Base-by-base conservation (phyloP, 2,888 invertebrate genomes). In the Candidula unifasciata region DNA sequence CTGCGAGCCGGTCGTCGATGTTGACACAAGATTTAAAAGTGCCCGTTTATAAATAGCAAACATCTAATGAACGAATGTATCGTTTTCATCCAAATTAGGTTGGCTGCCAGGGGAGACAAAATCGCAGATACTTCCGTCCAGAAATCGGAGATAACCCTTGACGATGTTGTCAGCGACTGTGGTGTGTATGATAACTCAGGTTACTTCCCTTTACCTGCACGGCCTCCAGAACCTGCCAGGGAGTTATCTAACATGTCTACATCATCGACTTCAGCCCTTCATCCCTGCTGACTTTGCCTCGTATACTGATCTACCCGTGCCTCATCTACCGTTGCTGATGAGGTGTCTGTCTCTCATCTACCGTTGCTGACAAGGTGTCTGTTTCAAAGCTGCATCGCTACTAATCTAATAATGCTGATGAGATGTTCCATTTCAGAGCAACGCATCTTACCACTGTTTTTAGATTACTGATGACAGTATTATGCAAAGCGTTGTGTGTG, bases 181-280 rank as follows among this genome's bases (percentile, higher is more conserved):
- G 1, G 3, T 52, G 68, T 24, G 5, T 69, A 30, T 13, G 73
- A 73, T 10, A 79, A 64, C n/a, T 6, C 21, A 21, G 80, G 16
- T 13, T 71, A 60, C 73, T 10, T 10, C 24, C 37, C 21, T 30
- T 35, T 21, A 0, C 8, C 33, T 10, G 30, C 24, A 6, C 79
- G 74, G 8, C 80, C 79, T 1, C 24, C 60, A 1, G 84, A 80
- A 30, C 71, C 79, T 0, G 44, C 37, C 6, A 73, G 84, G 33
- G 84, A 64, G 10, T 60, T 84, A 3, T 84, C 84, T 6, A 84
- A 84, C 33, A 79, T 73, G 71, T 80, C 80, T 73, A 84, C 84
- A 18, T 73, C 84, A 21, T 80, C 80, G 16, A 84, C 80, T 6
- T 24, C 84, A 1, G 30, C 71, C 0, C 44, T 79, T 16, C 57